Conservation (phyloP, 1,140 invertebrate genomes). For the Aporrectodea caliginosa region DNA sequence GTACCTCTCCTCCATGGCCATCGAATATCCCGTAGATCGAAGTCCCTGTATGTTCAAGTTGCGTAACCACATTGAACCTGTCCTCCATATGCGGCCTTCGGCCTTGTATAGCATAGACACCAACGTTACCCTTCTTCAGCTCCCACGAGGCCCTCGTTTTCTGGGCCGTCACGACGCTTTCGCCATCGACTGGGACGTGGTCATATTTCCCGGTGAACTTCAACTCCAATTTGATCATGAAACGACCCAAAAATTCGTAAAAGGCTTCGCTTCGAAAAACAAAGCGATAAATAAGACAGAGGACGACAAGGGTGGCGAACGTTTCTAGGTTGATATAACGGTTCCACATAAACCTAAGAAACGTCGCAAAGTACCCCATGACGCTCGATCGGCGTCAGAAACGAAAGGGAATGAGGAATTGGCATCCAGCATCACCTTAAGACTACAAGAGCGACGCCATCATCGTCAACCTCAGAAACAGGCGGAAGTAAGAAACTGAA, state of each 20-base stretch:
- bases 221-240: conserved; percentile 22
- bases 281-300: not conserved
- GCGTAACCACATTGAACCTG: conserved; percentile 75
- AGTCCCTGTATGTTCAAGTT: conserved; percentile 65
- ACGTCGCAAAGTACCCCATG: conserved; percentile 1
- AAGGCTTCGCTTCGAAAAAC: conserved; percentile 17
- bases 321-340: conserved; percentile 13
- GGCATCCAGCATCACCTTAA: too few relatives aligned
- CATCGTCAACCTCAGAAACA: too few relatives aligned
- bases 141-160: conserved; percentile 63
- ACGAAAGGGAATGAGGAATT: too few relatives aligned
- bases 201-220: conserved; percentile 16
- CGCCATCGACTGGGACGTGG: conserved; percentile 15
- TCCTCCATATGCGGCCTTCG: conserved; percentile 88
- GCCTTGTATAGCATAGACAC: conserved; percentile 84
- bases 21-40: conserved; percentile 88
- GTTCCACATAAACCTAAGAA: conserved; percentile 13
- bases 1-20: conserved; percentile 86
- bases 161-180: conserved; percentile 9
- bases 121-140: conserved; percentile 67
- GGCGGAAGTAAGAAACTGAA: too few relatives aligned
- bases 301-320: not conserved
- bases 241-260: conserved; percentile 21
- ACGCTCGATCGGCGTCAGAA: too few relatives aligned
- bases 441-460: too few relatives aligned